These are phyloP conservation scores for Dysidea cf. avara DNA, from an alignment of 37 sponge, comb jelly and placozoan genomes.

Conservation along the genomic window DNA sequence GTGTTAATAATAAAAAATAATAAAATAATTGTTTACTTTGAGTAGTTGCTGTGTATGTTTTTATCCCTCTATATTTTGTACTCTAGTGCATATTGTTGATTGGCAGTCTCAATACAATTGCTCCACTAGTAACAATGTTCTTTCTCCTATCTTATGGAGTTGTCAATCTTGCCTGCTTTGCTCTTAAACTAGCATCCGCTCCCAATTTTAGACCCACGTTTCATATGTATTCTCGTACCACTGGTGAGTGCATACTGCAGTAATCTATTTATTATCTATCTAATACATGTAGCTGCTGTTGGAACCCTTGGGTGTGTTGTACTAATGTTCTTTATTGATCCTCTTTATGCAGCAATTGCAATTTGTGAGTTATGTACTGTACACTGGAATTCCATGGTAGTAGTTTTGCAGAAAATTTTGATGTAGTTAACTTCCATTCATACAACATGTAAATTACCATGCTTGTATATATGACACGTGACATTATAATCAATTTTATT, in stretches of 20 bases:
- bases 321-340: slow-evolving; percentile 89
- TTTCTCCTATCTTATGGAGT: slow-evolving; percentile 91
- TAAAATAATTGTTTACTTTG: no score
- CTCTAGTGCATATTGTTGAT: slow-evolving; percentile 73
- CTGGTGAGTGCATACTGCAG: slow-evolving; percentile 47
- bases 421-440: no score
- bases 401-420: no score
- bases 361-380: slow-evolving; percentile 36
- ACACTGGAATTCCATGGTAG: background rate
- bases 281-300: slow-evolving; percentile 60
- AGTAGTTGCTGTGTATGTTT: no score
- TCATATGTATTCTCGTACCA: slow-evolving; percentile 61
- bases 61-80: no score
- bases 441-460: no score
- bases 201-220: slow-evolving; percentile 96
- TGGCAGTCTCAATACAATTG: slow-evolving; percentile 85
- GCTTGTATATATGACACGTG: no score
- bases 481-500: background rate
- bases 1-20: no score
- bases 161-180: slow-evolving; percentile 95
- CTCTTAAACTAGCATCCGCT: slow-evolving; percentile 91
- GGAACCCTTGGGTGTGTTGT: slow-evolving; percentile 79
- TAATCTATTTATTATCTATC: slow-evolving; percentile 1
- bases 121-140: slow-evolving; percentile 91
- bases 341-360: slow-evolving; percentile 69